These are phyloP conservation scores for Erebia ligea DNA, from an alignment of 2,888 invertebrate genomes.

Conservation along the genomic window DNA sequence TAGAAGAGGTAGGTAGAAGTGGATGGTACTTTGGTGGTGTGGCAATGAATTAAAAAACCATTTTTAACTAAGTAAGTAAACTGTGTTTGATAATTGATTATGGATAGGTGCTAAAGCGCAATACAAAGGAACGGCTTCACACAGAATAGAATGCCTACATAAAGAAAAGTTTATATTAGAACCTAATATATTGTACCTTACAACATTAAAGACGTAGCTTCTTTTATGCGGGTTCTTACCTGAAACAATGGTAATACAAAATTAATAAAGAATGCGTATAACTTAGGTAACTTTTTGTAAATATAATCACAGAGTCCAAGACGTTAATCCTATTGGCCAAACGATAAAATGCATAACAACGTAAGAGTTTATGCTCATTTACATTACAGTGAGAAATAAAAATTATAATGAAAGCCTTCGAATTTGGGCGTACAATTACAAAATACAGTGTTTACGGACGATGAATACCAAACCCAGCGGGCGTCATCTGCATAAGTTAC, in stretches of 20 bases:
- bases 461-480: slow-evolving; percentile 32
- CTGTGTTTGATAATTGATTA: too few species aligned
- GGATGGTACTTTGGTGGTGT: too few species aligned
- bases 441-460: slow-evolving; percentile 36
- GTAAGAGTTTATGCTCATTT: background rate
- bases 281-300: background rate
- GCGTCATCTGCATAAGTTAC: slow-evolving; percentile 31
- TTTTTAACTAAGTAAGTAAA: too few species aligned
- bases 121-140: too few species aligned
- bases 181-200: background rate
- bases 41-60: too few species aligned
- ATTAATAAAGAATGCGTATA: background rate
- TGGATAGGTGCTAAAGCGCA: too few species aligned
- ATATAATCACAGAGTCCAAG: background rate
- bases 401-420: slow-evolving; percentile 31
- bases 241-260: background rate
- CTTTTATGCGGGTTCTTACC: background rate
- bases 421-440: slow-evolving; percentile 33
- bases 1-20: too few species aligned
- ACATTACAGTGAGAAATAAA: slow-evolving; percentile 26
- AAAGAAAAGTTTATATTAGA: background rate
- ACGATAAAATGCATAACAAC: background rate
- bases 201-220: background rate
- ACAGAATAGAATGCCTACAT: too few species aligned
- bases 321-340: background rate